Conservation (phyloP, 2,113 vertebrate genomes). For the Callipepla squamata region DNA sequence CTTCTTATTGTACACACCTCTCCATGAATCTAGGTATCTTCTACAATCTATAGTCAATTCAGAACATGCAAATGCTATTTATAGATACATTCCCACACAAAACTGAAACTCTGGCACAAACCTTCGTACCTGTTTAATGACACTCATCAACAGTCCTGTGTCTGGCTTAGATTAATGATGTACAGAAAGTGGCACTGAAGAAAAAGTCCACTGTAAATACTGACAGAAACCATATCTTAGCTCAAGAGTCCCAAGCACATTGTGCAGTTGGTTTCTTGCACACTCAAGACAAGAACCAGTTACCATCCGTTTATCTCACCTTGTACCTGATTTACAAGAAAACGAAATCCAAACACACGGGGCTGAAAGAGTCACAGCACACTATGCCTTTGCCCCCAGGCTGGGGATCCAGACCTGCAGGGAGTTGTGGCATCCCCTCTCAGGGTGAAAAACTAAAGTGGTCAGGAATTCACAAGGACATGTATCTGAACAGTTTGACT, state of each 20-base stretch:
- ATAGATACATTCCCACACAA: background rate
- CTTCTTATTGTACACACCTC: background rate
- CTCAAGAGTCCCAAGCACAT: background rate
- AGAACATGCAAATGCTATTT: background rate
- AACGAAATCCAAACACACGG: background rate
- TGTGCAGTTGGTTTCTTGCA: background rate
- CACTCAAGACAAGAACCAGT: background rate
- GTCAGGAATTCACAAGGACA: background rate
- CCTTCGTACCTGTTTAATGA: background rate
- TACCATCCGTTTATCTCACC: background rate
- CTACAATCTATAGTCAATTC: background rate
- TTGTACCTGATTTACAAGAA: background rate
- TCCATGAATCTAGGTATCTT: background rate
- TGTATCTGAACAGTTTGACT: background rate
- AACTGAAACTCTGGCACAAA: background rate
- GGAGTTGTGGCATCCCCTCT: background rate
- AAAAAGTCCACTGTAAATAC: background rate
- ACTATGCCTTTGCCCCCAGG: background rate
- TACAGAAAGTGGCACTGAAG: background rate
- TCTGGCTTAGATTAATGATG: background rate
- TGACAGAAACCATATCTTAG: background rate
- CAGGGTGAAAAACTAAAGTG: background rate
- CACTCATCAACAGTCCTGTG: background rate
- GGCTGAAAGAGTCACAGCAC: background rate
- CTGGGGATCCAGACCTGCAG: background rate